A percentile compares a stretch with the other conserved stretches of the same genome.
phyloP scores from a whole-genome alignment of 2,797 vertebrate genomes.

The Setipinna tenuifilis region DNA sequence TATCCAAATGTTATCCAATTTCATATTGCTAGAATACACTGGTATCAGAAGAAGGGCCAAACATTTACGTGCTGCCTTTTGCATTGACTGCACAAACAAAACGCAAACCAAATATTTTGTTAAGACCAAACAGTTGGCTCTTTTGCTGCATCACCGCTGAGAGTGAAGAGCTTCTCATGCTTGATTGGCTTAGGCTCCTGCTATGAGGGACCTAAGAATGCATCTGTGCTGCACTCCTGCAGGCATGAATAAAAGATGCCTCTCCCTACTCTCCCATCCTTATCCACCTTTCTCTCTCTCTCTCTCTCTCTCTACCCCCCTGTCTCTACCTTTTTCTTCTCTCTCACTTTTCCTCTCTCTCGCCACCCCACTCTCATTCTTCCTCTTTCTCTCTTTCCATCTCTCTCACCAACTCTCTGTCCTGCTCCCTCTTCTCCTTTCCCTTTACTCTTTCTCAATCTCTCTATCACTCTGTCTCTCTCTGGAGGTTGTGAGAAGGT shows the following conservation, averaged over 20 bases:
- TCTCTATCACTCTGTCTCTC: constrained; percentile 24
- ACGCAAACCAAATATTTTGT: neutral
- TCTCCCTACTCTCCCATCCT: neutral
- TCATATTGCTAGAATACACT: no score
- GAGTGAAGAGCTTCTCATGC: neutral
- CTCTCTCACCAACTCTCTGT: neutral
- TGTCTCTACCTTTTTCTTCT: neutral
- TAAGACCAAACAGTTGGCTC: neutral
- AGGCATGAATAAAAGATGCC: constrained; percentile 59
- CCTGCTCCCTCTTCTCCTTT: no score
- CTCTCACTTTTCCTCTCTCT: no score
- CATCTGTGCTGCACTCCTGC: constrained; percentile 49
- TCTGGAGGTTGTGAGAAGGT: constrained; percentile 40
- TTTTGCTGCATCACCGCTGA: neutral
- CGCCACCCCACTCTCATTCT: no score
- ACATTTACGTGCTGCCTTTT: neutral
- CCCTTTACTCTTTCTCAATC: no score
- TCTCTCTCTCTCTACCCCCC: constrained; percentile 29
- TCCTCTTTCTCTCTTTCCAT: neutral
- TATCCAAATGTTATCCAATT: no score
- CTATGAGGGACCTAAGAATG: constrained; percentile 31
- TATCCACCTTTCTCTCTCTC: neutral
- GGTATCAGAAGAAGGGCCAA: neutral
- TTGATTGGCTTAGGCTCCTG: neutral
- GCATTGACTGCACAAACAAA: neutral